A percentile compares a stretch with the other conserved stretches of the same genome.
Evolutionary conservation across 2,113 vertebrate genomes (phyloP).

Genomic region (Neogobius melanostomus): DNA sequence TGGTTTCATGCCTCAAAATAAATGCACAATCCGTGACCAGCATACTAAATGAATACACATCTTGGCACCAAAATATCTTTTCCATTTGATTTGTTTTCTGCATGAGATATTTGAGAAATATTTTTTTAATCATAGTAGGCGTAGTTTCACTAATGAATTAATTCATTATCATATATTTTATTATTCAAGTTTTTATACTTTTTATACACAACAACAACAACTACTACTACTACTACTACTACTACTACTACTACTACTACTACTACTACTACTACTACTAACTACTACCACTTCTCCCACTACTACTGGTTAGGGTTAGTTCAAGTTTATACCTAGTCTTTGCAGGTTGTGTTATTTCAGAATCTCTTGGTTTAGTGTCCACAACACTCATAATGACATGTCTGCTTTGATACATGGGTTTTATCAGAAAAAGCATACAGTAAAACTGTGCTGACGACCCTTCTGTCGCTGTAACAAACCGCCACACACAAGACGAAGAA

Average conservation of each 20-base stretch:
- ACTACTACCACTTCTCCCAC: too few species aligned
- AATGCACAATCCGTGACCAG: slow-evolving; percentile 15
- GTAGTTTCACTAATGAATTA: too few species aligned
- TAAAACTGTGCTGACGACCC: background rate
- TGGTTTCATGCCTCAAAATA: slow-evolving; percentile 12
- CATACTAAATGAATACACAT: slow-evolving; percentile 17
- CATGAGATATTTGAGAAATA: background rate
- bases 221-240: too few species aligned
- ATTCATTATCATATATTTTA: too few species aligned
- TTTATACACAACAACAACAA: too few species aligned
- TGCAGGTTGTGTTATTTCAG: background rate
- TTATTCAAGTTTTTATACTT: too few species aligned
- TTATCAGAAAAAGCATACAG: background rate
- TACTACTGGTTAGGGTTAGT: background rate
- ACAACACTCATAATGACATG: background rate
- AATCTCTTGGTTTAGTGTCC: background rate
- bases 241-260: too few species aligned
- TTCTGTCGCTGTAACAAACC: background rate
- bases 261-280: too few species aligned
- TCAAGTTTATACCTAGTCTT: background rate
- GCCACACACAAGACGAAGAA: background rate
- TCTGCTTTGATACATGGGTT: background rate
- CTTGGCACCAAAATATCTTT: background rate
- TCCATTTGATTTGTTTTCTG: background rate
- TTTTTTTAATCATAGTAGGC: too few species aligned